phyloP scores from a whole-genome alignment of 2,113 vertebrate genomes.

The Oncorhynchus masou region DNA sequence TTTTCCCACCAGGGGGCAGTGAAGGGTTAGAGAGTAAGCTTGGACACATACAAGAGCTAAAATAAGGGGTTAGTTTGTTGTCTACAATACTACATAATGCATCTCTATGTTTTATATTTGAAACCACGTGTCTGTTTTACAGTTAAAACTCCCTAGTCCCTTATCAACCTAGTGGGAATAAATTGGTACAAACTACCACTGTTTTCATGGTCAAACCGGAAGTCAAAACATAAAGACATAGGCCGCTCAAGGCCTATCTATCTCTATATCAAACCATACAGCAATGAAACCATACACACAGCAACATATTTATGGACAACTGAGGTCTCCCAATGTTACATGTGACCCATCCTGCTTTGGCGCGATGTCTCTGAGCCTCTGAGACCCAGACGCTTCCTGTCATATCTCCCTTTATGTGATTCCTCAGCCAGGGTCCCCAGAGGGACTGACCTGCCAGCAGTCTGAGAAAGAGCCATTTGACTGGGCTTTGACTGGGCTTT shows the following conservation, averaged over 20 bases:
- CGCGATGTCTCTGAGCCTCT: constrained; percentile 18
- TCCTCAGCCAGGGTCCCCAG: constrained; percentile 22
- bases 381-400: constrained; percentile 19
- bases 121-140: no score
- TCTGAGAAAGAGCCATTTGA: constrained; percentile 58
- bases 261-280: background rate
- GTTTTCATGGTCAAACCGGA: no score
- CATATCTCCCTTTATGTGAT: constrained; percentile 37
- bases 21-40: background rate
- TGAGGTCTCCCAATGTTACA: background rate
- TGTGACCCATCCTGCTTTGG: constrained; percentile 24
- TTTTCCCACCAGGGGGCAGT: constrained; percentile 51
- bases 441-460: constrained; percentile 33
- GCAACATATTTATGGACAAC: background rate
- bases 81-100: no score
- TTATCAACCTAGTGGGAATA: no score
- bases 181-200: no score
- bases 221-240: no score
- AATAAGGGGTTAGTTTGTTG: no score
- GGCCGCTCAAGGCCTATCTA: background rate
- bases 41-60: no score
- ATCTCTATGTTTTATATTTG: no score
- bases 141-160: no score
- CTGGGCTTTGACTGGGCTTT: constrained; percentile 56
- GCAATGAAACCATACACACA: background rate